Base-by-base conservation (phyloP, 2,888 invertebrate genomes). In the Helobdella robusta region DNA sequence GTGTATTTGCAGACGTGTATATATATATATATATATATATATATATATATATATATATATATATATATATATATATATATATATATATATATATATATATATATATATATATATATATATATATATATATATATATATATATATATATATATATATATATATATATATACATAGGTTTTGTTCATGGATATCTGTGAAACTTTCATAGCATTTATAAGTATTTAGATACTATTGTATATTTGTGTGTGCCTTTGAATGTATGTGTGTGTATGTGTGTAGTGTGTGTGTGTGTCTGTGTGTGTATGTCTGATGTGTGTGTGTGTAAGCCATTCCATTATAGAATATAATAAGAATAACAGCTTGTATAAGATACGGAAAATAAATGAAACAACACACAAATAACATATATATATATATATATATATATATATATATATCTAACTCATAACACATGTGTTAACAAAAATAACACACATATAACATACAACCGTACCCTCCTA, bases 41-140 rank as follows among this genome's bases (percentile, higher is more conserved):
- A 20, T 52, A 52, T 52, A 20, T 58, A 30, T 58, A 32, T 20
- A 58, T 58, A 32, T 58, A 30, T 58, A 15, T n/a, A 48, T 48
- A 40, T 44, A 48, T 48, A 40, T 44, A 60, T 60, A 40, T 25
- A 60, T 60, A 40, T 44, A 60, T 25, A 40, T 44, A 60, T 25
- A 23, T 44, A 40, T 40, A n/a, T 40, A 40, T 40, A n/a, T 40
- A 40, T 40, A n/a, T 40, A 40, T 40, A n/a, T 40, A 40, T 40
- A n/a, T 40, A 40, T 40, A n/a, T n/a, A 40, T 40, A n/a, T 40
- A 40, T 40, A n/a, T 40, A 40, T 40, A n/a, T 40, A 40, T 40
- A n/a, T 40, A 40, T 40, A n/a, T 40, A 40, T 40, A n/a, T 40
- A 40, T 40, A n/a, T 40, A 40, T 40, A n/a, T 40, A 40, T 40